Conservation (phyloP, 2,888 invertebrate species). For the Oscheius sp. region DNA sequence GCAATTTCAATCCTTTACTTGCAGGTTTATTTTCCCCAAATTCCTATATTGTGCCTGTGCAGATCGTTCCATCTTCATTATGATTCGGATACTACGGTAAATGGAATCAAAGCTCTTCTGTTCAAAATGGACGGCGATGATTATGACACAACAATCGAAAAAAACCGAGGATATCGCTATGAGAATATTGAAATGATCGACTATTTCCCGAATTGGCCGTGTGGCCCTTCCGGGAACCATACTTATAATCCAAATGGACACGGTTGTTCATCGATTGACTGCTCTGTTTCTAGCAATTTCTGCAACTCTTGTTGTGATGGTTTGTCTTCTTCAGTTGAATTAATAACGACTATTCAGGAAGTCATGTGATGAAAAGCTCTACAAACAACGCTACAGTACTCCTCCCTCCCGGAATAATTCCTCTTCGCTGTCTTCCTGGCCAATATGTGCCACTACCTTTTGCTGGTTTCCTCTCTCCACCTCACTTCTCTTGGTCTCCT, state of each 20-base stretch:
- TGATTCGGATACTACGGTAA: conserved; percentile 38
- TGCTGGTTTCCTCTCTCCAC: conserved; percentile 53
- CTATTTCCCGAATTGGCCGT: conserved; percentile 56
- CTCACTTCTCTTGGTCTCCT: conserved; percentile 61
- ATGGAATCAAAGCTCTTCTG: conserved; percentile 46
- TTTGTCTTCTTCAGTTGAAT: too few relatives aligned
- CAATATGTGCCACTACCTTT: conserved; percentile 49
- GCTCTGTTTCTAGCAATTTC: not conserved
- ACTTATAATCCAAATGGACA: conserved; percentile 30
- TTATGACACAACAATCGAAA: conserved; percentile 46
- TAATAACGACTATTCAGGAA: not conserved
- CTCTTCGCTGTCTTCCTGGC: conserved; percentile 58
- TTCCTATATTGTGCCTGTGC: not conserved
- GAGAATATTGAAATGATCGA: conserved; percentile 47
- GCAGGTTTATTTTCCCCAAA: conserved; percentile 33
- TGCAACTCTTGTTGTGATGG: conserved; percentile 16
- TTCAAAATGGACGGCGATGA: conserved; percentile 49
- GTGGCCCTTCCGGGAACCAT: conserved; percentile 44
- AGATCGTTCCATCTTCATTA: conserved; percentile 53
- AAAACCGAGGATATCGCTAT: conserved; percentile 48
- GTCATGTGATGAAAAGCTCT: not conserved
- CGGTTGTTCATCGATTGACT: not conserved
- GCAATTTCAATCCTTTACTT: conserved; percentile 59
- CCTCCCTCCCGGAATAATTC: conserved; percentile 59
- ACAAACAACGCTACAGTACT: conserved; percentile 33